Base-by-base conservation (phyloP, 2,888 invertebrate genomes). In the Drymonia ruficornis region DNA sequence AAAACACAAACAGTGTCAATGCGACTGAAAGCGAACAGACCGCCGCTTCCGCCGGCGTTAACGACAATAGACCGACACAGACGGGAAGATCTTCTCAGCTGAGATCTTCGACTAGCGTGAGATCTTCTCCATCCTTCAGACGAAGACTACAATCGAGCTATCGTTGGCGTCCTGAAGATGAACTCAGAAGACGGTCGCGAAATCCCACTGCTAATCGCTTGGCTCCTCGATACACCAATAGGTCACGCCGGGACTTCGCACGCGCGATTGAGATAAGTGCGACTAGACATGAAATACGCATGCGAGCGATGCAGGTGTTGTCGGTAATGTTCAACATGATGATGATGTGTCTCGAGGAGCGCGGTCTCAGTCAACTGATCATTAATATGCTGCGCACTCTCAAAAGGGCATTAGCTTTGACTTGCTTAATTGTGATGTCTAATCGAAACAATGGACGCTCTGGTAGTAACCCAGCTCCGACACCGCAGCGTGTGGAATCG, bases 321-420 rank as follows among this genome's bases (percentile, higher is more conserved):
- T 90, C 92, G n/a, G 86, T 90, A 4, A 91, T 93, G 90, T 93
- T 93, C 63, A 90, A 91, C 62, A 90, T 91, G 84, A 93, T 93
- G 93, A 92, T 93, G 91, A 87, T 88, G 86, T 93, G 93, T 59
- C 78, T 92, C 31, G 91, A 92, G 61, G 91, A 91, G 62, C 80
- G 85, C 38, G 91, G 91, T 19, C 80, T 93, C 38, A 91, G 90
- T 63, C 87, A 89, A 59, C 77, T 89, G 4, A 91, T 93, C 50
- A 91, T 91, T 45, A 84, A 69, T 52, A 92, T 93, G 92, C 66
- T 93, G 53, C 78, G 87, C 45, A 86, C 86, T 13, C 81, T 93
- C 5, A 93, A 93, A 67, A 89, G 89, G 59, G 89, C 93, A 12
- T 67, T 93, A 47, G 92, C 91, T 7, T 67, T 93, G 44, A 91